Evolutionary conservation across 2,888 invertebrate genomes (phyloP).

Genomic region (Hyalella azteca): DNA sequence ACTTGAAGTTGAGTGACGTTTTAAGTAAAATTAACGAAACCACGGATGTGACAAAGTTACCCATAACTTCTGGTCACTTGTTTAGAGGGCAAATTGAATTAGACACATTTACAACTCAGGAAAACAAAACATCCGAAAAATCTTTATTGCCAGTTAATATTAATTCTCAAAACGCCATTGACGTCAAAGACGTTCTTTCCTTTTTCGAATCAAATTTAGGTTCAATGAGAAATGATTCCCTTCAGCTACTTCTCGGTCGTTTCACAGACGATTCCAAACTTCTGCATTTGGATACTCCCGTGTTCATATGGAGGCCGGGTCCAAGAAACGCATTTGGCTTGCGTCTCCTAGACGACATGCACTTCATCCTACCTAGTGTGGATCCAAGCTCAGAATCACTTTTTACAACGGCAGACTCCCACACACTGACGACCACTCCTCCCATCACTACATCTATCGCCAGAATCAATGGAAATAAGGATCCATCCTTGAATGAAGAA

Average conservation of each 20-base stretch:
- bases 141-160: no score
- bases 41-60: neutral
- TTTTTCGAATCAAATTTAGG: constrained; percentile 11
- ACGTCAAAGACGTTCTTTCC: neutral
- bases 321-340: neutral
- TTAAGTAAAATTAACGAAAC: neutral
- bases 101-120: neutral
- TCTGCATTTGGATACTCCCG: constrained; percentile 1
- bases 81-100: neutral
- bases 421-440: no score
- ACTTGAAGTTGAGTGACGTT: neutral
- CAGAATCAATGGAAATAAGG: no score
- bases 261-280: neutral
- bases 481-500: no score
- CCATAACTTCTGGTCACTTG: neutral
- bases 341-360: constrained; percentile 9
- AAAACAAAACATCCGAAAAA: neutral
- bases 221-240: neutral
- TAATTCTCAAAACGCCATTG: neutral
- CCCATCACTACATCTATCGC: neutral
- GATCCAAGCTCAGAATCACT: neutral
- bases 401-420: no score
- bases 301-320: constrained; percentile 16
- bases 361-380: constrained; percentile 6
- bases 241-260: neutral